phyloP scores from a whole-genome alignment of 2,113 vertebrate genomes.

The Petromus typicus region DNA sequence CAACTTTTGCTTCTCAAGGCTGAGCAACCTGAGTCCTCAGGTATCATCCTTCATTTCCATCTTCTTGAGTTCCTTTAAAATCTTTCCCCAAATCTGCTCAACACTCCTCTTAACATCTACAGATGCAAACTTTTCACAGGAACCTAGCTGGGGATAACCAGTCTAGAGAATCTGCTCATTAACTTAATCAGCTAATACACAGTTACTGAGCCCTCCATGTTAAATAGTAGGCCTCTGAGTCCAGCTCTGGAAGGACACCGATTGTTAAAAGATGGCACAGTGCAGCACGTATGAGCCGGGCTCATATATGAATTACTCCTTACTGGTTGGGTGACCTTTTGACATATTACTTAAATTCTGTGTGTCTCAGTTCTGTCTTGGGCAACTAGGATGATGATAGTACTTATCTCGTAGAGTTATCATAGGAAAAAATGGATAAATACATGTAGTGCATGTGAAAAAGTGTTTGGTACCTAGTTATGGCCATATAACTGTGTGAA shows the following conservation, averaged over 20 bases:
- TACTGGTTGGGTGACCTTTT: not conserved
- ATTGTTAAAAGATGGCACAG: not conserved
- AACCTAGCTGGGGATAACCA: not conserved
- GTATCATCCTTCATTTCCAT: conserved; percentile 72
- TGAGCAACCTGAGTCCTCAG: conserved; percentile 43
- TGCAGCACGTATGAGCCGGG: not conserved
- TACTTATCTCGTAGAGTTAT: not conserved
- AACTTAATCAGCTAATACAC: not conserved
- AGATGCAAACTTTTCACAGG: not conserved
- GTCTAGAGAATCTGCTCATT: not conserved
- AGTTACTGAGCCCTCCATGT: not conserved
- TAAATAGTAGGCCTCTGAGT: not conserved
- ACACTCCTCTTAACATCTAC: not conserved
- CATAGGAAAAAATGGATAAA: not conserved
- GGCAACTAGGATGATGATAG: not conserved
- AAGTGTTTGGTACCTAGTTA: not conserved
- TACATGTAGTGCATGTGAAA: not conserved
- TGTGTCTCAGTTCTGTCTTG: not conserved
- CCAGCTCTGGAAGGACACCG: not conserved
- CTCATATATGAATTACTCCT: not conserved
- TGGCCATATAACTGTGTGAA: not conserved
- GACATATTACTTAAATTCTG: not conserved
- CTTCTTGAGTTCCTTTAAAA: conserved; percentile 44
- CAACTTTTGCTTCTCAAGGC: conserved; percentile 61
- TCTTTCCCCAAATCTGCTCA: not conserved